A percentile compares a stretch with the other conserved stretches of the same genome.
Conservation (phyloP, 2,888 invertebrate species). For the Lithophane ornitopus region DNA sequence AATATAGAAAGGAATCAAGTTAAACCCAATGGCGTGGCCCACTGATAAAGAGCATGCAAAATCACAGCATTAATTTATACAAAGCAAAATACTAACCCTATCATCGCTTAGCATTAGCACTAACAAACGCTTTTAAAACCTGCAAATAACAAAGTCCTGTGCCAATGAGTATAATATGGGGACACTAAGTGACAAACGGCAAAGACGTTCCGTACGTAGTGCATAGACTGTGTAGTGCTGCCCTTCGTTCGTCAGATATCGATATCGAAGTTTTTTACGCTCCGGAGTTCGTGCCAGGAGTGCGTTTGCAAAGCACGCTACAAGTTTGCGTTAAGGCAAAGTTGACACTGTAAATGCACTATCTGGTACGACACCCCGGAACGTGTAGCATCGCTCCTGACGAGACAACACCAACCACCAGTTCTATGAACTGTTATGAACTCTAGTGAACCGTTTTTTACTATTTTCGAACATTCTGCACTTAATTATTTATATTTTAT, state of each 20-base stretch:
- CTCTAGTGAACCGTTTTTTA: slow-evolving; percentile 77
- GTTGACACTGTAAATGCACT: slow-evolving; percentile 99
- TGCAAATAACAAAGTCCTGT: slow-evolving; percentile 54
- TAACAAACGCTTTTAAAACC: slow-evolving; percentile 62
- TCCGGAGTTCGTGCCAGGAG: slow-evolving; percentile 99
- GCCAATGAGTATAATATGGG: slow-evolving; percentile 62
- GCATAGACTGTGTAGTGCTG: slow-evolving; percentile 85
- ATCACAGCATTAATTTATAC: slow-evolving; percentile 9
- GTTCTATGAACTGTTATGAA: slow-evolving; percentile 78
- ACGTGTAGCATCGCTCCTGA: slow-evolving; percentile 88
- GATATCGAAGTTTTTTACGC: slow-evolving; percentile 87
- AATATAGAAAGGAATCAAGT: slow-evolving; percentile 7
- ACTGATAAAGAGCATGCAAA: slow-evolving; percentile 34
- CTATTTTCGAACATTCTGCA: slow-evolving; percentile 50
- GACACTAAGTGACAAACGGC: slow-evolving; percentile 80
- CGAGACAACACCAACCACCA: slow-evolving; percentile 76
- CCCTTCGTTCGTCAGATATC: slow-evolving; percentile 74
- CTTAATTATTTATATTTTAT: slow-evolving; percentile 57
- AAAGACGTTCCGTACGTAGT: slow-evolving; percentile 82
- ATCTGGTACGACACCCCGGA: slow-evolving; percentile 99
- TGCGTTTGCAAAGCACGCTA: slow-evolving; percentile 97
- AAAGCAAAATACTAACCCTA: slow-evolving; percentile 43
- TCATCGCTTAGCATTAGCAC: slow-evolving; percentile 62
- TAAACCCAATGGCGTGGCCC: slow-evolving; percentile 12
- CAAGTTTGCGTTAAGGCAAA: slow-evolving; percentile 88